phyloP scores from a whole-genome alignment of 1,140 invertebrate genomes.

The Tetragonula clypearis region DNA sequence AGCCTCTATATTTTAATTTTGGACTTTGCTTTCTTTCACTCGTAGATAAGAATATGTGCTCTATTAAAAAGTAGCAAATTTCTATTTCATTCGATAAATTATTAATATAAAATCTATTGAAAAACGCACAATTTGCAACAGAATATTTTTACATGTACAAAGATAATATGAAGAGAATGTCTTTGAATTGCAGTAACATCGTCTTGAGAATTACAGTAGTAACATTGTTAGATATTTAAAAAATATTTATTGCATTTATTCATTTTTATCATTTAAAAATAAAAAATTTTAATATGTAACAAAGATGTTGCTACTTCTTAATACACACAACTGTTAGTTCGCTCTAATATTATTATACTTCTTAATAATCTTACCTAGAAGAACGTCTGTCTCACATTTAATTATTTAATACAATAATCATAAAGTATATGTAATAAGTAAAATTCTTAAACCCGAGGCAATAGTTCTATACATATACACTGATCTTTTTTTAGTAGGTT shows the following conservation, averaged over 20 bases:
- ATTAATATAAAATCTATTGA: background rate
- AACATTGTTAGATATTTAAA: background rate
- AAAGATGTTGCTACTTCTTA: slow-evolving; percentile 56
- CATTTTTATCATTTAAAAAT: background rate
- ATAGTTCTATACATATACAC: slow-evolving; percentile 72
- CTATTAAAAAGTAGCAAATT: slow-evolving; percentile 61
- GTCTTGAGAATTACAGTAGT: background rate
- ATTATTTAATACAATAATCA: slow-evolving; percentile 66
- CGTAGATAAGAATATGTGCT: slow-evolving; percentile 43
- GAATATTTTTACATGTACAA: background rate
- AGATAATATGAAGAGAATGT: background rate
- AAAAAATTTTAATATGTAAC: background rate
- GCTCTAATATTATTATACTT: slow-evolving; percentile 51
- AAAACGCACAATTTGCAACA: background rate
- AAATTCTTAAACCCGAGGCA: slow-evolving; percentile 66
- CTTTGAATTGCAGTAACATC: background rate
- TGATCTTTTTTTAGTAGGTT: slow-evolving; percentile 67
- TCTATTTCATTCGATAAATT: background rate
- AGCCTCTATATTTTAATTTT: slow-evolving; percentile 72
- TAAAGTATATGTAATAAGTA: slow-evolving; percentile 65
- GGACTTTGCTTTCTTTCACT: slow-evolving; percentile 59
- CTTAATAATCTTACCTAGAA: slow-evolving; percentile 62
- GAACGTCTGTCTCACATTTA: slow-evolving; percentile 66
- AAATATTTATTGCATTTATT: background rate
- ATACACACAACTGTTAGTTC: slow-evolving; percentile 44